A percentile compares a stretch with the other conserved stretches of the same genome.
phyloP scores from a whole-genome alignment of 2,113 vertebrate genomes.

The Chlorodrepanis virens region DNA sequence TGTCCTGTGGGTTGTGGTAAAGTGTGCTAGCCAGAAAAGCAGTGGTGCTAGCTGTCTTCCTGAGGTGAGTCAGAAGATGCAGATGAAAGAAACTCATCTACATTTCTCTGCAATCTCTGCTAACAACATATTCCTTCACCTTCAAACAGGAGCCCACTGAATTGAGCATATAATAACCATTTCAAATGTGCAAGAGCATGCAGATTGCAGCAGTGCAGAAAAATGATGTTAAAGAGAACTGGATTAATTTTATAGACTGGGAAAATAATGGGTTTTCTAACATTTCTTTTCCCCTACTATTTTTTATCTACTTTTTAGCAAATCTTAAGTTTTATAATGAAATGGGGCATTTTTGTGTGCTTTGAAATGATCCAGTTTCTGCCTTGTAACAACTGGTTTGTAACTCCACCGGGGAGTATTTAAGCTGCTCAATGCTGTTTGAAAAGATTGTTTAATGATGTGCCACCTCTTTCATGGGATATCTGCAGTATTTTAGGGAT shows the following conservation, averaged over 20 bases:
- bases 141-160: background rate
- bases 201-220: background rate
- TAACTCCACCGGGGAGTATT: background rate
- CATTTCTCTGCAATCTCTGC: background rate
- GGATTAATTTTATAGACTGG: background rate
- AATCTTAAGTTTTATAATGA: background rate
- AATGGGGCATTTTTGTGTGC: background rate
- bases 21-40: background rate
- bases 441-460: background rate
- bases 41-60: background rate
- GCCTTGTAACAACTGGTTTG: background rate
- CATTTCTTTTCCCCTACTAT: fast-evolving
- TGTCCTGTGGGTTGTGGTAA: background rate
- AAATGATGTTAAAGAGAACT: background rate
- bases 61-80: background rate
- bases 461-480: background rate
- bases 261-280: background rate
- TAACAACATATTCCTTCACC: background rate
- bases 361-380: background rate
- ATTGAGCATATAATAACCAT: background rate
- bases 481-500: background rate
- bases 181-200: background rate
- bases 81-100: background rate
- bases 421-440: background rate
- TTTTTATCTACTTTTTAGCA: background rate